Evolutionary conservation across 2,888 invertebrate species (phyloP).

Genomic region (Stenchaetothrips biformis): DNA sequence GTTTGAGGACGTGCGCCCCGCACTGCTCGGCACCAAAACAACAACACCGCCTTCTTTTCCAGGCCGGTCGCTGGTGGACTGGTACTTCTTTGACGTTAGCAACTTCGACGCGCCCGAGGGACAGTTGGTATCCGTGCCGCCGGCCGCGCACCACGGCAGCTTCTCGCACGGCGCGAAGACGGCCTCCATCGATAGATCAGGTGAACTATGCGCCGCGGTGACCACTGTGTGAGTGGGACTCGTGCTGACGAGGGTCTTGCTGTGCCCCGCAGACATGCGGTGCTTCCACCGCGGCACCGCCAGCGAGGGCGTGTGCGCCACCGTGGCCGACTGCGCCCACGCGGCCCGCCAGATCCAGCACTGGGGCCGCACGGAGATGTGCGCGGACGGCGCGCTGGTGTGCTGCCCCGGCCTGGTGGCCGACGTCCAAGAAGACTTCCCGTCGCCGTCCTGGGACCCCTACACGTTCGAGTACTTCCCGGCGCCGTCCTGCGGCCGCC

Average conservation of each 20-base stretch:
- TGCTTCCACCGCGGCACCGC: too few relatives aligned
- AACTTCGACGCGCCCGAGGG: neutral
- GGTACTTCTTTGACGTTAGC: conserved; percentile 5
- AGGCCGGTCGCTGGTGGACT: conserved; percentile 14
- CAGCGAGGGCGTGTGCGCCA: too few relatives aligned
- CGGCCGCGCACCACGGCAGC: neutral
- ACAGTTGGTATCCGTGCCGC: neutral
- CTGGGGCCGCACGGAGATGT: neutral
- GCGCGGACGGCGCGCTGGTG: neutral
- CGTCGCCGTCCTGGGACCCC: neutral
- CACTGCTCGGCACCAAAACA: too few relatives aligned
- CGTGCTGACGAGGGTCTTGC: too few relatives aligned
- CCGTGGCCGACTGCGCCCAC: neutral
- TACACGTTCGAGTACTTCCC: conserved; percentile 4
- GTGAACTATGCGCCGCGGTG: too few relatives aligned
- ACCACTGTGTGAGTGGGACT: too few relatives aligned
- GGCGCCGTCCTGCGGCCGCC: neutral
- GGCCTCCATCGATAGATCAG: too few relatives aligned
- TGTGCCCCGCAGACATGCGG: too few relatives aligned
- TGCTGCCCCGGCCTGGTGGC: neutral
- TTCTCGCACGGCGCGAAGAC: too few relatives aligned
- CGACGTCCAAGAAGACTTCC: neutral
- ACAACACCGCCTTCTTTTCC: neutral
- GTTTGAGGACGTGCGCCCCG: too few relatives aligned
- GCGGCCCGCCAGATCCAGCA: neutral